Percentiles rank a stretch among this genome's conserved stretches.
These are phyloP conservation scores for Drosophila fuyamai DNA, from an alignment of 1,140 invertebrate genomes.

Conservation along the genomic window DNA sequence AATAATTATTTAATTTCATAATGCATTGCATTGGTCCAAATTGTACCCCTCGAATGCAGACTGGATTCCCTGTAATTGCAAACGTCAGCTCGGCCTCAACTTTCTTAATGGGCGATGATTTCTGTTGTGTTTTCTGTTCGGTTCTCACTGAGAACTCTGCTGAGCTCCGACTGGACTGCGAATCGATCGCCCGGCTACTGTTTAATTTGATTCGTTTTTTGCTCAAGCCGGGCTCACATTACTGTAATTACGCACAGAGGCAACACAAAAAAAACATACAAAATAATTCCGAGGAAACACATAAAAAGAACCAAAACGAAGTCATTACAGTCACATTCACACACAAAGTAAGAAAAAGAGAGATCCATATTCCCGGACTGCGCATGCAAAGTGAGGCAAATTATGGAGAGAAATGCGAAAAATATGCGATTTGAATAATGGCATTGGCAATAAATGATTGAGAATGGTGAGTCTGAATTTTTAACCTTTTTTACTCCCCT, in stretches of 20 bases:
- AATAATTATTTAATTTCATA: slow-evolving; percentile 80
- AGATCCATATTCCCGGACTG: not conserved
- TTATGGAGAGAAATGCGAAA: slow-evolving; percentile 59
- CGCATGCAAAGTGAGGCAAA: slow-evolving; percentile 70
- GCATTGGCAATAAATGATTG: slow-evolving; percentile 39
- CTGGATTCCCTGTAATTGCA: slow-evolving; percentile 56
- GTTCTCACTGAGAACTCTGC: slow-evolving; percentile 10
- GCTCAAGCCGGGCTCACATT: slow-evolving; percentile 46
- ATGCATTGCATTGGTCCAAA: slow-evolving; percentile 36
- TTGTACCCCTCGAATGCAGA: slow-evolving; percentile 5
- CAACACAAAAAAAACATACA: slow-evolving; percentile 43
- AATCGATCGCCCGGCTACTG: slow-evolving; percentile 51
- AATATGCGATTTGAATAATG: slow-evolving; percentile 69
- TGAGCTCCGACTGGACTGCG: slow-evolving; percentile 32
- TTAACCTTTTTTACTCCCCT: slow-evolving; percentile 1
- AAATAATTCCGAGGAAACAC: slow-evolving; percentile 79
- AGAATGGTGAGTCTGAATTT: slow-evolving; percentile 6
- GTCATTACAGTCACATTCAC: slow-evolving; percentile 75
- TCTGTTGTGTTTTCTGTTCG: slow-evolving; percentile 15
- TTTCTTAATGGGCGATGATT: slow-evolving; percentile 75
- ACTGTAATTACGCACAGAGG: slow-evolving; percentile 75
- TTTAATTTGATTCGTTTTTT: slow-evolving; percentile 66
- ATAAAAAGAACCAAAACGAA: slow-evolving; percentile 77
- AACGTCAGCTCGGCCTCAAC: slow-evolving; percentile 47
- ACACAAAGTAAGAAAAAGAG: slow-evolving; percentile 25